Evolutionary conservation across 2,888 invertebrate species (phyloP), one percentile per base, ranked within the genome.

Genomic region (Clusia tigrina): DNA sequence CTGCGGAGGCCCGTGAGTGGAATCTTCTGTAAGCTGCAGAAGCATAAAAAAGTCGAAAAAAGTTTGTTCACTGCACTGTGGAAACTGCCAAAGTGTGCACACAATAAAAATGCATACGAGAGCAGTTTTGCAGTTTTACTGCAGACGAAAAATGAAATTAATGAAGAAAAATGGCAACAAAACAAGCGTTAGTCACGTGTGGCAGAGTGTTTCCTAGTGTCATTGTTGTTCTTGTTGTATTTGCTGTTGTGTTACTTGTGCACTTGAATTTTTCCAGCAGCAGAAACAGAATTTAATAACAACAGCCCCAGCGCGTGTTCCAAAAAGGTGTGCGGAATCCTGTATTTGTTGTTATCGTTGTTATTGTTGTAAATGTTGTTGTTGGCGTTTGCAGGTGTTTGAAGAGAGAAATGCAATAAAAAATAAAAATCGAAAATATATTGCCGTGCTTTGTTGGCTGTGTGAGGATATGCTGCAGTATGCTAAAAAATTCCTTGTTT

Each of bases 61-160:
- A n/a, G n/a, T n/a, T n/a, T n/a, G n/a, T n/a, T n/a, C n/a, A n/a
- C n/a, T n/a, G n/a, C n/a, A n/a, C n/a, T n/a, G n/a, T n/a, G n/a
- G n/a, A n/a, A n/a, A n/a, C n/a, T n/a, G n/a, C n/a, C n/a, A n/a
- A n/a, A n/a, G n/a, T n/a, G n/a, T n/a, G n/a, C n/a, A n/a, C n/a
- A n/a, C n/a, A n/a, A 76, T 74, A 74, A 74, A 74, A 76, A 75
- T 75, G 74, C 77, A 76, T 77, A 74, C 75, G 74, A 76, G 75
- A 74, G 75, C 74, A 76, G 74, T 74, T 74, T 22, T 76, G 75
- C 74, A 76, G 74, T 74, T 74, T 22, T 76, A 75, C 77, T 74
- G 74, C 74, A 74, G 74, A 74, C 77, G 75, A 74, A 74, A 74
- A 74, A 74, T 74, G 73, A 77, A 74, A 76, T 74, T 74, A 74